Conservation (phyloP, 2,797 vertebrate species). For the Sylvilagus floridanus region DNA sequence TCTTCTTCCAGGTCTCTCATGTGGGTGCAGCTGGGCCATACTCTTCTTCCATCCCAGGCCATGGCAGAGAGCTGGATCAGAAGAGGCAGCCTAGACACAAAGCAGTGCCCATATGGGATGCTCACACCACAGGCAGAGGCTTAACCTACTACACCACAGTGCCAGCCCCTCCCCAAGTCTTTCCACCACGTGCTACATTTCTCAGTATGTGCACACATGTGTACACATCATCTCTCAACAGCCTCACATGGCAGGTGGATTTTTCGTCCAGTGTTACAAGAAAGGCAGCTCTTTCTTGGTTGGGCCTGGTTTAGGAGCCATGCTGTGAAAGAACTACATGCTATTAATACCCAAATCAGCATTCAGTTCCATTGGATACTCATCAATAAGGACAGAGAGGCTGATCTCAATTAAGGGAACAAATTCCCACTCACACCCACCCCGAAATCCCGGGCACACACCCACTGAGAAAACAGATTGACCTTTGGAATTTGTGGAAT, state of each 20-base stretch:
- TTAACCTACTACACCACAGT: too few species aligned
- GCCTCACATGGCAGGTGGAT: neutral
- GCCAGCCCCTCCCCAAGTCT: neutral
- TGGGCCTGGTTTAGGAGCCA: neutral
- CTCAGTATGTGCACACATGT: neutral
- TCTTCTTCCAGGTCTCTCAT: too few species aligned
- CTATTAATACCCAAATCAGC: neutral
- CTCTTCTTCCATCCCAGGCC: too few species aligned
- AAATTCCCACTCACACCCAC: neutral
- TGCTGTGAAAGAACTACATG: neutral
- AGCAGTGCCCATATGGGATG: too few species aligned
- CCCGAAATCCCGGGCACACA: fast-evolving
- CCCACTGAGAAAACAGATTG: too few species aligned
- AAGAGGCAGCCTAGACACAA: too few species aligned
- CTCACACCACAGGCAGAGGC: too few species aligned
- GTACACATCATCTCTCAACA: fast-evolving
- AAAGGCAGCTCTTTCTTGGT: neutral
- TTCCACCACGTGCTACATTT: too few species aligned
- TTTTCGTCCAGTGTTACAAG: neutral
- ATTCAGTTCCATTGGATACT: neutral
- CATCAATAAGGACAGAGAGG: neutral
- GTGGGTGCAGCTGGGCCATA: too few species aligned
- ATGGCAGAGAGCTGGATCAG: too few species aligned
- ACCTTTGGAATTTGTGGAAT: fast-evolving
- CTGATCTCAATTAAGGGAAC: neutral